Evolutionary conservation across 2,888 invertebrate genomes (phyloP).

Genomic region (Gymnosoma rotundatum): DNA sequence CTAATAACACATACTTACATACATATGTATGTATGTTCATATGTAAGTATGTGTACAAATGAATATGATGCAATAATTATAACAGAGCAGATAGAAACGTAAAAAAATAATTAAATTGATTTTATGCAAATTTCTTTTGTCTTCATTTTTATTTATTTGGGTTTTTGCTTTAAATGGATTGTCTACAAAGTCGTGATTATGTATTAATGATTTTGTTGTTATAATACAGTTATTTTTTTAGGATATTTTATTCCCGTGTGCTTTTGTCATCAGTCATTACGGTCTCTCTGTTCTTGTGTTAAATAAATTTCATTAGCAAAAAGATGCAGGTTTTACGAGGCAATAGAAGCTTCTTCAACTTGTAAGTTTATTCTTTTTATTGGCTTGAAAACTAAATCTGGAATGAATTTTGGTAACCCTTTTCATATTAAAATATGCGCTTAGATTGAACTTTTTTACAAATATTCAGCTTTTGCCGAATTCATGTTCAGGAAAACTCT

Average conservation of each 20-base stretch:
- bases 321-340: too few relatives aligned
- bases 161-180: neutral
- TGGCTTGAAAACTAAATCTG: too few relatives aligned
- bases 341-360: too few relatives aligned
- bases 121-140: constrained; percentile 60
- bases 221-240: constrained; percentile 52
- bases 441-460: too few relatives aligned
- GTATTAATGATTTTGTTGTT: constrained; percentile 35
- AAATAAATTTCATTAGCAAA: too few relatives aligned
- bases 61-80: constrained; percentile 49
- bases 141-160: constrained; percentile 19
- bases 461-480: too few relatives aligned
- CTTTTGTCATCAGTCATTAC: too few relatives aligned
- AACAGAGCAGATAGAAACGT: constrained; percentile 17
- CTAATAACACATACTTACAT: neutral
- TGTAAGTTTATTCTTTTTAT: too few relatives aligned
- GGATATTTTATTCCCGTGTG: neutral
- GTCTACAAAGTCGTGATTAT: constrained; percentile 38
- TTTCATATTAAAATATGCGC: too few relatives aligned
- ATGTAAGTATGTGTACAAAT: neutral
- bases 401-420: too few relatives aligned
- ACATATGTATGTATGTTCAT: neutral
- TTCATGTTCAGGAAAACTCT: too few relatives aligned
- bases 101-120: constrained; percentile 38
- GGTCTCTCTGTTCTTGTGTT: too few relatives aligned